Conservation (phyloP, 2,888 invertebrate genomes). For the Epirrhoe tristata region DNA sequence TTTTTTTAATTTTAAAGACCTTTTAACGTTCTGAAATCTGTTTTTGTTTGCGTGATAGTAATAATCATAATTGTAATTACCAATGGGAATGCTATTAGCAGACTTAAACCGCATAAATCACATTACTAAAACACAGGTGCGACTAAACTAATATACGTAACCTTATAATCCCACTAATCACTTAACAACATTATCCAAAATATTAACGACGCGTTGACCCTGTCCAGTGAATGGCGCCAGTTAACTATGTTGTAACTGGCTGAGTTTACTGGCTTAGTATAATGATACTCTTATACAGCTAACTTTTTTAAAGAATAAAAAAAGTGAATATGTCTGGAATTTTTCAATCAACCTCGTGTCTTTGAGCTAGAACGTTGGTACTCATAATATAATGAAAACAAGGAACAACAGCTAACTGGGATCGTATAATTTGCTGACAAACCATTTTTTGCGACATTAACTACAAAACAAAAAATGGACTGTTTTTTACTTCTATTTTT, state of each 20-base stretch:
- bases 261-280: no score
- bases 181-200: slow-evolving; percentile 23
- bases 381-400: background rate
- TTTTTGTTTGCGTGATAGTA: background rate
- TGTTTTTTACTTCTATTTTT: no score
- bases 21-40: background rate
- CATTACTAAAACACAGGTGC: slow-evolving; percentile 28
- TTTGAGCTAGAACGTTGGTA: background rate
- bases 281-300: no score
- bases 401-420: background rate
- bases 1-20: background rate
- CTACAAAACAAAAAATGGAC: no score
- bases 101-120: slow-evolving; percentile 14
- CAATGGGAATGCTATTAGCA: background rate
- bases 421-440: background rate
- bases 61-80: background rate
- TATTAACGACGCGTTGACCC: slow-evolving; percentile 11
- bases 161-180: slow-evolving; percentile 25
- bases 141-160: slow-evolving; percentile 30
- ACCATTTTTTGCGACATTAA: no score
- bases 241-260: background rate
- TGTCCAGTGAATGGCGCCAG: slow-evolving; percentile 5
- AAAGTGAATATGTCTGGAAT: slow-evolving; percentile 8
- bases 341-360: slow-evolving; percentile 18
- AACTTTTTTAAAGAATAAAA: no score